Evolutionary conservation across 2,797 vertebrate species (phyloP), one percentile per base, ranked within the genome.

Genomic region (Poecilia velifera): DNA sequence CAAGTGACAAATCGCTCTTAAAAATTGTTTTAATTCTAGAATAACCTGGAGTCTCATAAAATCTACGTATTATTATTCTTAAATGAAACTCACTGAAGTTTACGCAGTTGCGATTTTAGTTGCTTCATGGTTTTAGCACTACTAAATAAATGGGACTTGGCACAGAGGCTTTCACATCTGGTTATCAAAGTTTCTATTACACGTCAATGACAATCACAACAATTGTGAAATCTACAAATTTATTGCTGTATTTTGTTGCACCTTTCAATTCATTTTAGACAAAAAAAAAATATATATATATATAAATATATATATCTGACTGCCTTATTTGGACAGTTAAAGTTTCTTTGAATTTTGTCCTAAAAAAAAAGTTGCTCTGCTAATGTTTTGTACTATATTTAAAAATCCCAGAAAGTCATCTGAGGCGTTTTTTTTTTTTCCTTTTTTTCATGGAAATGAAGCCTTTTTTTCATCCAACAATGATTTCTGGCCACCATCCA

Each of bases 401-500:
- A 59, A 59, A n/a, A 31, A 59, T 28, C n/a, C 28, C 55, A 31
- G n/a, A 28, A 59, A 28, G n/a, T 14, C 28, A 12, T n/a, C 25
- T 55, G 22, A 41, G n/a, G n/a, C n/a, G n/a, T 41, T 41, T 22
- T 1, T 2, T 51, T 8, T 16, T 46, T 16, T 49, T 20, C 41
- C 2, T 9, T 59, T 62, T 62, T 66, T 66, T 22, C 1, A 39
- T 22, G 62, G 8, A 66, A 22, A 66, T 20, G 4, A 39, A 36
- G 31, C 14, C 75, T 64, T 62, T 82, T 76, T 55, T 71, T 72
- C 36, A 78, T 82, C 25, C 5, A 6, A 43, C 47, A 39, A 47
- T 18, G 3, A 66, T 76, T 76, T 79, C 79, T 87, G 81, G 81
- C 73, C 76, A 81, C 81, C 71, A 78, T 85, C 72, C 43, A 86